phyloP scores from a whole-genome alignment of 2,113 vertebrate species.

The Psophia crepitans region DNA sequence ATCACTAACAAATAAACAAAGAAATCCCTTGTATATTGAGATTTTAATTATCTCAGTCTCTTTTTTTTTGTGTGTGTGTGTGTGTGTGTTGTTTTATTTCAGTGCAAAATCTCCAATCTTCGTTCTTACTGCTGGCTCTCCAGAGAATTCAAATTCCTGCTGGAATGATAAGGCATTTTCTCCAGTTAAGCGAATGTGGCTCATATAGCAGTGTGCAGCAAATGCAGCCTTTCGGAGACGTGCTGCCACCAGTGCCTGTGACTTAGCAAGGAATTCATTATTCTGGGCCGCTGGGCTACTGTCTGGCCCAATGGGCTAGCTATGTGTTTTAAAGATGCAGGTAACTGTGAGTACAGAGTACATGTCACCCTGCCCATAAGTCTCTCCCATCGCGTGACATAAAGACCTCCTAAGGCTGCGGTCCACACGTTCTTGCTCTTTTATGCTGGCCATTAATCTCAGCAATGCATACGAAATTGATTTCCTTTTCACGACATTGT shows the following conservation, averaged over 20 bases:
- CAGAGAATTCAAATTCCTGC: background rate
- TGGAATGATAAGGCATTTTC: background rate
- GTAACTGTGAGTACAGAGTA: background rate
- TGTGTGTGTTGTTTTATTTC: background rate
- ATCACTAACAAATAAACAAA: background rate
- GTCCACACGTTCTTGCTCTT: background rate
- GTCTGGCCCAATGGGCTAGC: background rate
- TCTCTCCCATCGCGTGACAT: background rate
- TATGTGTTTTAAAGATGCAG: background rate
- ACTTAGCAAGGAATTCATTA: conserved; percentile 3
- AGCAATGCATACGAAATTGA: conserved; percentile 44
- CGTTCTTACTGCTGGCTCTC: background rate
- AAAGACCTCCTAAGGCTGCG: background rate
- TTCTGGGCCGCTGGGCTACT: background rate
- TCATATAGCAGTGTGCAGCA: background rate
- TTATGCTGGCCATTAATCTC: conserved; percentile 6
- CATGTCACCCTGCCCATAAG: background rate
- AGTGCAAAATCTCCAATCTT: background rate
- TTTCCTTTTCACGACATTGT: conserved; percentile 46
- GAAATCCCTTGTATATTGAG: background rate
- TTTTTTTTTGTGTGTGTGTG: too few relatives aligned
- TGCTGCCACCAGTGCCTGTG: background rate
- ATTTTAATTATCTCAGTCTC: background rate
- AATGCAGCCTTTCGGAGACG: background rate
- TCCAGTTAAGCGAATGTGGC: background rate